Percentiles rank a stretch among this genome's conserved stretches.
Conservation (phyloP, 2,113 vertebrate species). For the Fulmarus glacialis region DNA sequence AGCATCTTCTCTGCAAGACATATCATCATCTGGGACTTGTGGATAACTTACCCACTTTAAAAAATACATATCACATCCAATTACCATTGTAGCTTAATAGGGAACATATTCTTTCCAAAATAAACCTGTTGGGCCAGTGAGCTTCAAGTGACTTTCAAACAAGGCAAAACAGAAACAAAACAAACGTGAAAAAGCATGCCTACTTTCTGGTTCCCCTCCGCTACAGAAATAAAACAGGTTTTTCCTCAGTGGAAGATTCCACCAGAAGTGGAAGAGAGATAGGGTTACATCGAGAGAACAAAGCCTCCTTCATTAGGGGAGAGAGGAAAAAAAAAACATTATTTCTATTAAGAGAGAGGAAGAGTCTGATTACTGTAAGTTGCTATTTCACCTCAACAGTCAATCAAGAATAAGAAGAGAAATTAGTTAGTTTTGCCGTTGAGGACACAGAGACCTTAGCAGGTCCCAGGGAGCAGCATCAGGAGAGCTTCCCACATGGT, state of each 20-base stretch:
- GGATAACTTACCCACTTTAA: background rate
- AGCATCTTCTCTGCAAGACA: background rate
- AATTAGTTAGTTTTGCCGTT: rapidly evolving
- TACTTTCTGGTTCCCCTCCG: background rate
- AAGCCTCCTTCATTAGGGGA: background rate
- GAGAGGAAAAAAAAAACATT: rapidly evolving
- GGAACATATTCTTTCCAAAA: background rate
- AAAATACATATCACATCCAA: background rate
- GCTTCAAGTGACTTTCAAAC: background rate
- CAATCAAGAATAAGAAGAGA: background rate
- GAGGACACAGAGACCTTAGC: background rate
- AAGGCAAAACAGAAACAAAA: background rate
- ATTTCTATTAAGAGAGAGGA: background rate
- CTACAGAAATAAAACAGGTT: background rate
- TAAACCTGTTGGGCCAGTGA: background rate
- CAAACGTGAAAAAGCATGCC: background rate
- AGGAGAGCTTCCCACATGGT: background rate
- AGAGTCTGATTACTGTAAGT: background rate
- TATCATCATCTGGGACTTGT: background rate
- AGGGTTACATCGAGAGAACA: background rate
- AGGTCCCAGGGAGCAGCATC: background rate
- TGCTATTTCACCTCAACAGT: background rate
- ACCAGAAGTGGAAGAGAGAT: background rate
- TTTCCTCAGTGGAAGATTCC: background rate
- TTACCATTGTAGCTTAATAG: background rate